A percentile compares a stretch with the other conserved stretches of the same genome.
These are phyloP conservation scores for Xyliphius kryptos DNA, from an alignment of 2,113 vertebrate genomes.

Conservation along the genomic window DNA sequence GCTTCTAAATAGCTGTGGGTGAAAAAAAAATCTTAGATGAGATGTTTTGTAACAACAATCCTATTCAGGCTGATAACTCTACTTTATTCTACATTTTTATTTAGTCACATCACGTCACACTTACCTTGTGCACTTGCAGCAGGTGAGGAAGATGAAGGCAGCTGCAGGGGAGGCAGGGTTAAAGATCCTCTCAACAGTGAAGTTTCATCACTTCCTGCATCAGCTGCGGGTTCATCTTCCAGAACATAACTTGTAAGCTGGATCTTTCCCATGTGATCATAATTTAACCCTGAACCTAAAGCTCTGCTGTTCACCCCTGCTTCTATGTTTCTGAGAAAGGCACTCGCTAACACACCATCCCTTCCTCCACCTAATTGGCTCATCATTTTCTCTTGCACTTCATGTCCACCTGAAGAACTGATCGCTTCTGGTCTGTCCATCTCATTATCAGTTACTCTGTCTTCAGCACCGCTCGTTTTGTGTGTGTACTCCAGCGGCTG, in stretches of 20 bases:
- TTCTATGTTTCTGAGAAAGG: no score
- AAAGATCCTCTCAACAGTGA: constrained; percentile 79
- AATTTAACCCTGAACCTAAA: constrained; percentile 64
- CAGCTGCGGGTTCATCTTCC: constrained; percentile 52
- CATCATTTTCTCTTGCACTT: no score
- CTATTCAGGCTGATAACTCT: no score
- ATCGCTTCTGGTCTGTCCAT: background rate
- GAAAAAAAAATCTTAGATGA: no score
- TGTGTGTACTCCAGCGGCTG: constrained; percentile 21
- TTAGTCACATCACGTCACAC: no score
- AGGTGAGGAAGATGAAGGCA: constrained; percentile 79
- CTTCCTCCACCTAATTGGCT: no score
- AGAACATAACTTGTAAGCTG: constrained; percentile 89
- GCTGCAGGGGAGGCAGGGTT: constrained; percentile 82
- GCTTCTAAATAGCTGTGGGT: no score
- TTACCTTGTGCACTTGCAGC: no score
- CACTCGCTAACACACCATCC: no score
- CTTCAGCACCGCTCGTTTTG: background rate
- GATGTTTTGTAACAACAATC: no score
- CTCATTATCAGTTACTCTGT: background rate
- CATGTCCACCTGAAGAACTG: no score
- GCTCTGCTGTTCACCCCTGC: constrained; percentile 64
- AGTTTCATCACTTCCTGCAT: constrained; percentile 50
- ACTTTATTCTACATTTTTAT: no score
- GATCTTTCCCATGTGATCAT: constrained; percentile 71